These are phyloP conservation scores for Eumeta japonica DNA, from an alignment of 1,140 invertebrate species.

Conservation along the genomic window DNA sequence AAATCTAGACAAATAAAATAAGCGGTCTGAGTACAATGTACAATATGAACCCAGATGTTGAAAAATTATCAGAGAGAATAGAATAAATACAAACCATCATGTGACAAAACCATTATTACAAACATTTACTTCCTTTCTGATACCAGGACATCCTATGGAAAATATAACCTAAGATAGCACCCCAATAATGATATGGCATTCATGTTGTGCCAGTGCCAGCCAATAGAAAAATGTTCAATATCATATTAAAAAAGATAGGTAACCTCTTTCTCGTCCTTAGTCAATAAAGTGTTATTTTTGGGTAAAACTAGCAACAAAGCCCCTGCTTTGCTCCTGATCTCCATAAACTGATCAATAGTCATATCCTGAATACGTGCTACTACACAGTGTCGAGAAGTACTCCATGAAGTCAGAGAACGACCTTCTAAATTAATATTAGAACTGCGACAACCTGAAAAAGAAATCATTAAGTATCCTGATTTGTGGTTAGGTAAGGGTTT, in stretches of 20 bases:
- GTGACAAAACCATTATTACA: too few relatives aligned
- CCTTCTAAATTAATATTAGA: conserved; percentile 84
- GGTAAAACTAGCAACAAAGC: conserved; percentile 84
- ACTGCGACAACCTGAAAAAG: conserved; percentile 73
- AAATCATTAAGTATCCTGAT: conserved; percentile 5
- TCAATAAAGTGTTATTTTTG: conserved; percentile 66
- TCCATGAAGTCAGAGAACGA: conserved; percentile 80
- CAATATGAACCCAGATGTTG: too few relatives aligned
- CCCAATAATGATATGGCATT: too few relatives aligned
- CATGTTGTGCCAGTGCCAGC: too few relatives aligned
- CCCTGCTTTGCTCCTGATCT: conserved; percentile 78
- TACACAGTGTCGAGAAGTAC: conserved; percentile 84
- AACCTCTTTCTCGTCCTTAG: conserved; percentile 73
- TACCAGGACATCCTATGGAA: too few relatives aligned
- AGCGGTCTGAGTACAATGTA: too few relatives aligned
- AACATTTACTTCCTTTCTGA: too few relatives aligned
- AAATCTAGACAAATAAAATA: too few relatives aligned
- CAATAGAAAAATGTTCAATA: too few relatives aligned
- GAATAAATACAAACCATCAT: too few relatives aligned
- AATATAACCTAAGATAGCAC: too few relatives aligned
- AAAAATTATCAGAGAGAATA: background rate
- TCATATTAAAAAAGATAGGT: too few relatives aligned
- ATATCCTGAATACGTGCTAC: conserved; percentile 78
- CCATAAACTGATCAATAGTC: conserved; percentile 72
- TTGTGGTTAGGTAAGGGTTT: background rate